phyloP scores from a whole-genome alignment of 2,113 vertebrate species.

The Gila orcuttii region DNA sequence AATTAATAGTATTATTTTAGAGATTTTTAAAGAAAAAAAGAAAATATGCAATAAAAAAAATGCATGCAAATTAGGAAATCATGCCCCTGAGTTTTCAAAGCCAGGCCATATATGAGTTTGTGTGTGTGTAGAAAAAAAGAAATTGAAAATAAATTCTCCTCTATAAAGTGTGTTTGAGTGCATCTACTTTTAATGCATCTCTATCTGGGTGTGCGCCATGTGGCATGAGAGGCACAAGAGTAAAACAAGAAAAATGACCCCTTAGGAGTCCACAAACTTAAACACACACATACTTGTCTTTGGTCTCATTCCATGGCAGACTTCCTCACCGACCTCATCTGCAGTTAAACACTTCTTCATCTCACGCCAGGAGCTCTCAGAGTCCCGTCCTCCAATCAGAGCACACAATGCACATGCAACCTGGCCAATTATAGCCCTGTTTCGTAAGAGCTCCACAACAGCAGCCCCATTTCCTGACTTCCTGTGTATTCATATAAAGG shows the following conservation, averaged over 20 bases:
- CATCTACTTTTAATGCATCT: constrained; percentile 18
- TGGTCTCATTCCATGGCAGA: constrained; percentile 18
- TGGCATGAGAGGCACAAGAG: constrained; percentile 17
- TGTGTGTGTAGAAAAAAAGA: background rate
- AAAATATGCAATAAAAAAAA: background rate
- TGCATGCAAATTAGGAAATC: no score
- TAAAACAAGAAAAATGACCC: constrained; percentile 18
- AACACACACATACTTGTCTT: constrained; percentile 31
- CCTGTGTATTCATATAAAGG: constrained; percentile 21
- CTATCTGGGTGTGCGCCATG: background rate
- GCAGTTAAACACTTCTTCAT: constrained; percentile 34
- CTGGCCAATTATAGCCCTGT: constrained; percentile 28
- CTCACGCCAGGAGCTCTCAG: constrained; percentile 8
- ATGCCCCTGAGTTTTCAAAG: no score
- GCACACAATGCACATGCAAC: background rate
- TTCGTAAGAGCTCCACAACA: constrained; percentile 2
- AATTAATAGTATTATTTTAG: no score
- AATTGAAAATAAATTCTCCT: background rate
- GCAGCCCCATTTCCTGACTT: constrained; percentile 29
- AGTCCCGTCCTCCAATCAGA: constrained; percentile 3
- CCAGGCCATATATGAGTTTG: no score
- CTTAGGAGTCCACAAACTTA: constrained; percentile 23
- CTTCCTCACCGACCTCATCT: constrained; percentile 30
- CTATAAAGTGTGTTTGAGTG: constrained; percentile 9
- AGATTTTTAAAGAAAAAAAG: background rate